Percentiles rank a stretch among this genome's conserved stretches.
These are phyloP conservation scores for Pachliopta kotzebuea DNA, from an alignment of 2,888 invertebrate genomes.

Conservation along the genomic window DNA sequence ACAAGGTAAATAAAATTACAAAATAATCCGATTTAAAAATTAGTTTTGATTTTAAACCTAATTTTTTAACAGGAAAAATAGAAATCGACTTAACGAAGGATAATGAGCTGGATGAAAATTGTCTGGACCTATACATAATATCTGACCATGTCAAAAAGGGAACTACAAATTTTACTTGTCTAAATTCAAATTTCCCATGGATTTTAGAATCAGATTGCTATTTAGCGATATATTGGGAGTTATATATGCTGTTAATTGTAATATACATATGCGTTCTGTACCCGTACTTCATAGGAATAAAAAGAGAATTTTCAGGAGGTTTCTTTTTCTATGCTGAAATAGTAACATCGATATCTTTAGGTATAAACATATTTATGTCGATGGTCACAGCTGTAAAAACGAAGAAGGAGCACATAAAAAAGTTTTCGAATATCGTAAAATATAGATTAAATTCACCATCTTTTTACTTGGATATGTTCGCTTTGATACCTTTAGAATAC, in stretches of 20 bases:
- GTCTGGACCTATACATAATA: slow-evolving; percentile 68
- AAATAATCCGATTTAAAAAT: not conserved
- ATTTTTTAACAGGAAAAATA: slow-evolving; percentile 48
- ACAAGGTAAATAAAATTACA: slow-evolving; percentile 55
- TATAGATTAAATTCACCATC: slow-evolving; percentile 69
- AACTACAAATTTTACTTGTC: slow-evolving; percentile 56
- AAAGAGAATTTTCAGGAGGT: slow-evolving; percentile 59
- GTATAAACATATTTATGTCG: slow-evolving; percentile 67
- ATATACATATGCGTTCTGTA: slow-evolving; percentile 66
- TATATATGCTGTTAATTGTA: slow-evolving; percentile 63
- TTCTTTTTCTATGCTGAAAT: slow-evolving; percentile 61
- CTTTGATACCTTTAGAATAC: slow-evolving; percentile 73
- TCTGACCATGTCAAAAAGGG: slow-evolving; percentile 71
- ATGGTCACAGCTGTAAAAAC: slow-evolving; percentile 70
- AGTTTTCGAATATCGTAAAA: slow-evolving; percentile 57
- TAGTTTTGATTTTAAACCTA: not conserved
- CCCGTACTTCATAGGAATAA: slow-evolving; percentile 73
- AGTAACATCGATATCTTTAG: slow-evolving; percentile 58
- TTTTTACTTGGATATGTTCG: slow-evolving; percentile 74
- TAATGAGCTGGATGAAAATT: slow-evolving; percentile 60
- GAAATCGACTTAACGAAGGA: slow-evolving; percentile 55
- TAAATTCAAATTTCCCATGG: slow-evolving; percentile 67
- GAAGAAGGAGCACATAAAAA: slow-evolving; percentile 60
- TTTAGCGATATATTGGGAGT: slow-evolving; percentile 72
- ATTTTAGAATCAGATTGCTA: slow-evolving; percentile 68